Evolutionary conservation across 2,797 vertebrate species (phyloP), one percentile per base, ranked within the genome.

Genomic region (Macroramphosus scolopax): DNA sequence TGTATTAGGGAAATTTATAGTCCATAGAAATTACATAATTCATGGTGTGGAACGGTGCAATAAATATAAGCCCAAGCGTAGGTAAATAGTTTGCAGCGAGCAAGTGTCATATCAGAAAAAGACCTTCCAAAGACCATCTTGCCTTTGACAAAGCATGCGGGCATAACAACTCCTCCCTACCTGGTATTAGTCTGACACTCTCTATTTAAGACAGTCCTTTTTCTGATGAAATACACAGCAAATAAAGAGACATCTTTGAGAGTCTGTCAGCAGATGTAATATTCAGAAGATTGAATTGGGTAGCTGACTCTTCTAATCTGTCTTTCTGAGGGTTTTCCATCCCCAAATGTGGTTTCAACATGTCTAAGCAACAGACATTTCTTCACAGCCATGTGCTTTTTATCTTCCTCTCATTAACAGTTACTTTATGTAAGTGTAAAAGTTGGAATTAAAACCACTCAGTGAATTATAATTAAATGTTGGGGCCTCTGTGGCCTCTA

Each of bases 1-100:
- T 85, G 78, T 81, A 89, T 89, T 87, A 86, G 80, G 79, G 79
- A 90, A 88, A 89, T 91, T 89, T 89, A 90, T 78, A 78, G 74
- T 81, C 82, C 78, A 77, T 84, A 89, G 83, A 87, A 86, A 85
- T 88, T 82, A 85, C 82, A 83, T 87, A 89, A 88, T 89, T 87
- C 76, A 89, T 82, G 70, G 77, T 75, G 75, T 82, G 80, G 72
- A 89, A 85, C 84, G 32, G 25, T 45, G 80, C 66, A 41, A 86
- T 89, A 88, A 90, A 90, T 88, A 88, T 89, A 86, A 80, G 71
- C 63, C 76, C 61, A 71, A 68, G 71, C 48, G 54, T 72, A 63
- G 72, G 83, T 87, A 88, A 90, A 88, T 82, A 89, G 73, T 82
- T 75, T 52, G 51, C 66, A 40, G 72, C 68, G 68, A 77, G 24